phyloP scores from a whole-genome alignment of 2,888 invertebrate genomes.

The Noctua pronuba region DNA sequence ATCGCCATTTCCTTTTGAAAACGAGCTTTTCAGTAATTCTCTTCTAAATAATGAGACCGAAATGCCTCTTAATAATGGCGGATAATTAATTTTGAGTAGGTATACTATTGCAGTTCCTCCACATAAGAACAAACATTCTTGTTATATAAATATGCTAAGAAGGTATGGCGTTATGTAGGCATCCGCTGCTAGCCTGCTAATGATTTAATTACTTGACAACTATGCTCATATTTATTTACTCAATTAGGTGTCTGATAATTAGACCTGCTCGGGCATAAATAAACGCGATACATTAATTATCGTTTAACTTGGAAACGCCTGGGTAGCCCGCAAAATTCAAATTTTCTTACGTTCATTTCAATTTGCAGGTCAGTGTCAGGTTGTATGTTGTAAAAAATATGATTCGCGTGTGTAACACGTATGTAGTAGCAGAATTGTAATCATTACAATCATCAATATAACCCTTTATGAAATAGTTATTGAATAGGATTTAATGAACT shows the following conservation, averaged over 20 bases:
- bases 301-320: background rate
- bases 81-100: background rate
- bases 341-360: too few species aligned
- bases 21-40: background rate
- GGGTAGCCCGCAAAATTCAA: too few species aligned
- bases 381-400: too few species aligned
- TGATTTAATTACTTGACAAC: background rate
- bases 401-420: too few species aligned
- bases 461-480: too few species aligned
- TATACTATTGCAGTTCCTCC: background rate
- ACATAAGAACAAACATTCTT: background rate
- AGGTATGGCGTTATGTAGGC: background rate
- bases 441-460: too few species aligned
- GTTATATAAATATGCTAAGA: background rate
- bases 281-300: background rate
- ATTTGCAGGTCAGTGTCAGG: too few species aligned
- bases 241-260: slow-evolving; percentile 14
- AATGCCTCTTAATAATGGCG: background rate
- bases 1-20: background rate
- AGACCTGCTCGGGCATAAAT: background rate
- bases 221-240: slow-evolving; percentile 4
- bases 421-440: too few species aligned
- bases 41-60: background rate
- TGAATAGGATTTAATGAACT: too few species aligned
- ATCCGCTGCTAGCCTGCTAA: background rate